These are phyloP conservation scores for Natrix natrix DNA, from an alignment of 2,797 vertebrate species.

Conservation along the genomic window DNA sequence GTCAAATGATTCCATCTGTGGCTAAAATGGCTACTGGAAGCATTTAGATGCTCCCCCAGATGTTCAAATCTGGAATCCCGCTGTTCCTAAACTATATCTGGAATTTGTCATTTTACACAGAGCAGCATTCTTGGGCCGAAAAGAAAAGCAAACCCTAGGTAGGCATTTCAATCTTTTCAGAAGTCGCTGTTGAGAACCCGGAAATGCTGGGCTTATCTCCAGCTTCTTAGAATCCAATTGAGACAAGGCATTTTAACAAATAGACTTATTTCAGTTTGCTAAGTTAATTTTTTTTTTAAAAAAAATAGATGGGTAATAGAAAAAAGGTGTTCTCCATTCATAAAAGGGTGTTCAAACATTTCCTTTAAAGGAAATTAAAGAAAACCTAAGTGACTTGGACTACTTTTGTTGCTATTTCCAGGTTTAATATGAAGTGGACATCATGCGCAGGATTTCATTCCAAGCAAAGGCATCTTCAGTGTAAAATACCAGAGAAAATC, in stretches of 20 bases:
- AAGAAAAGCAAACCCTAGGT: slow-evolving; percentile 48
- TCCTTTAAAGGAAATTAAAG: neutral
- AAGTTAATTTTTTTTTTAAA: neutral
- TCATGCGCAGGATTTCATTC: neutral
- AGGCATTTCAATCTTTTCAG: slow-evolving; percentile 29
- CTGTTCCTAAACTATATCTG: slow-evolving; percentile 59
- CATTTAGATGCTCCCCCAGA: slow-evolving; percentile 50
- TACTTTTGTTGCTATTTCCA: neutral
- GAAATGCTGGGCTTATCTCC: slow-evolving; percentile 30
- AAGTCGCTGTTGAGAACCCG: slow-evolving; percentile 19
- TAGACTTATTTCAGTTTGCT: neutral
- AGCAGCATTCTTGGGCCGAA: slow-evolving; percentile 29
- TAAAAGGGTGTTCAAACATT: neutral
- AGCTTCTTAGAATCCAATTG: slow-evolving; percentile 16
- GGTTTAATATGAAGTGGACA: neutral
- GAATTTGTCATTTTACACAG: slow-evolving; percentile 57
- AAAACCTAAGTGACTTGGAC: neutral
- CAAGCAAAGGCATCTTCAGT: neutral
- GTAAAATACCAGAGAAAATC: neutral
- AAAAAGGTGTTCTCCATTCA: neutral
- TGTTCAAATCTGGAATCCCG: slow-evolving; percentile 58
- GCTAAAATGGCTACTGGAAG: slow-evolving; percentile 56
- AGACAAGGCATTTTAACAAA: neutral
- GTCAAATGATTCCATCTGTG: slow-evolving; percentile 68
- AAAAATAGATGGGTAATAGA: neutral